phyloP scores from a whole-genome alignment of 2,113 vertebrate genomes.

The Poeciliopsis retropinna region DNA sequence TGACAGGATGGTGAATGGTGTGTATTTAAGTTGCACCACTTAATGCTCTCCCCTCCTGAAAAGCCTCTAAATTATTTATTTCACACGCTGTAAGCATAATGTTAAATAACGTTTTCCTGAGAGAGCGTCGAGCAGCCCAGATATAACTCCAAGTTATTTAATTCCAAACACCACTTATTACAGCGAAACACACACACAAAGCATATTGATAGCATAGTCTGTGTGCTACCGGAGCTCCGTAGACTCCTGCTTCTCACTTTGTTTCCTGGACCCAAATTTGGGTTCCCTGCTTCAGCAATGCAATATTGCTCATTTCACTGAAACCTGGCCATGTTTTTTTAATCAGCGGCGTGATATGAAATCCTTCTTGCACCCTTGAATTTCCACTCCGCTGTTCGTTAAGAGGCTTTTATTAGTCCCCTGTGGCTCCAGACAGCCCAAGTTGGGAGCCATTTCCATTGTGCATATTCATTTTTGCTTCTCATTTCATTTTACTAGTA shows the following conservation, averaged over 20 bases:
- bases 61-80: slow-evolving; percentile 8
- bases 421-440: not conserved
- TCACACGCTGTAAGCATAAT: not conserved
- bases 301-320: slow-evolving; percentile 29
- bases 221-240: not conserved
- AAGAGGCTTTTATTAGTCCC: slow-evolving; percentile 33
- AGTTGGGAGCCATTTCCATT: slow-evolving; percentile 25
- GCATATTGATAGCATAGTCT: not conserved
- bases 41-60: not conserved
- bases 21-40: not conserved
- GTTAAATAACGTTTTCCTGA: not conserved
- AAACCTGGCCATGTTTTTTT: slow-evolving; percentile 20
- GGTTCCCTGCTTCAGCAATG: not conserved
- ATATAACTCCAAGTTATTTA: not conserved
- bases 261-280: slow-evolving; percentile 28
- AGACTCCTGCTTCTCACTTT: slow-evolving; percentile 11
- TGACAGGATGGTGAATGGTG: not conserved
- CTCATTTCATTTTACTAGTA: not conserved
- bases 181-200: not conserved
- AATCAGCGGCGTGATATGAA: slow-evolving; percentile 19
- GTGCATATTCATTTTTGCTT: slow-evolving; percentile 7
- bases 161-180: not conserved
- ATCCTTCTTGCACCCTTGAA: slow-evolving; percentile 9
- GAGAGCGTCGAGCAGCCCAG: not conserved
- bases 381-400: slow-evolving; percentile 18